These are phyloP conservation scores for Parazoanthus darwini DNA, from an alignment of 92 coral and sea anemone species.

Conservation along the genomic window DNA sequence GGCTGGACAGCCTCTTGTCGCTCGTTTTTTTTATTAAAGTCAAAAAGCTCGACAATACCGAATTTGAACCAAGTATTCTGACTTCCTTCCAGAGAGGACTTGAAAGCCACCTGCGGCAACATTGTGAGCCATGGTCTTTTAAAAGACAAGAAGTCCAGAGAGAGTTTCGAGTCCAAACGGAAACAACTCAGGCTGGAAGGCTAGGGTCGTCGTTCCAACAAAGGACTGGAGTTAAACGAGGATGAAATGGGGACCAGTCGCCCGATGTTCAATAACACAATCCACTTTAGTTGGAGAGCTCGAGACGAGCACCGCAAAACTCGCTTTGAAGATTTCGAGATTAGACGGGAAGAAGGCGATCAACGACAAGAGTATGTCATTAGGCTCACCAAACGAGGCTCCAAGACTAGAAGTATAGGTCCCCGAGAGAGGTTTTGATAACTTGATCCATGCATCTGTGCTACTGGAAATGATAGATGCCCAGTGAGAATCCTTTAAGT, in stretches of 20 bases:
- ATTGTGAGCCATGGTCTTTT: no score
- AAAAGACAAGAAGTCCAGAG: neutral
- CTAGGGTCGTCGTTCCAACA: conserved; percentile 28
- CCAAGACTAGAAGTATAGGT: conserved; percentile 52
- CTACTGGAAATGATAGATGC: conserved; percentile 7
- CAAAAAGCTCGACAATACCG: conserved; percentile 11
- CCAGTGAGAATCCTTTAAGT: conserved; percentile 24
- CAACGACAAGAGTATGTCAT: conserved; percentile 27
- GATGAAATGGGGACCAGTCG: conserved; percentile 42
- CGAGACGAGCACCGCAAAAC: conserved; percentile 47
- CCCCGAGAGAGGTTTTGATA: neutral
- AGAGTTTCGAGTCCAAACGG: neutral
- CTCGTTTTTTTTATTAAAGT: conserved; percentile 27
- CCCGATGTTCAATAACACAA: conserved; percentile 49
- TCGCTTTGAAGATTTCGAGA: conserved; percentile 48
- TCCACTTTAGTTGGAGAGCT: conserved; percentile 65
- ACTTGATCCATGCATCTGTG: neutral
- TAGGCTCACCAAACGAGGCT: conserved; percentile 28
- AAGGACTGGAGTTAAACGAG: conserved; percentile 22
- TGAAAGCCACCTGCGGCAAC: no score
- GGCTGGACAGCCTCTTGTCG: conserved; percentile 20
- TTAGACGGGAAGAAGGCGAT: conserved; percentile 40
- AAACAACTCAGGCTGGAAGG: conserved; percentile 21
- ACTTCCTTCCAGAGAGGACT: neutral
- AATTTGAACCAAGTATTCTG: conserved; percentile 25